These are phyloP conservation scores for Urocynchramus pylzowi DNA, from an alignment of 2,113 vertebrate species.

Conservation along the genomic window DNA sequence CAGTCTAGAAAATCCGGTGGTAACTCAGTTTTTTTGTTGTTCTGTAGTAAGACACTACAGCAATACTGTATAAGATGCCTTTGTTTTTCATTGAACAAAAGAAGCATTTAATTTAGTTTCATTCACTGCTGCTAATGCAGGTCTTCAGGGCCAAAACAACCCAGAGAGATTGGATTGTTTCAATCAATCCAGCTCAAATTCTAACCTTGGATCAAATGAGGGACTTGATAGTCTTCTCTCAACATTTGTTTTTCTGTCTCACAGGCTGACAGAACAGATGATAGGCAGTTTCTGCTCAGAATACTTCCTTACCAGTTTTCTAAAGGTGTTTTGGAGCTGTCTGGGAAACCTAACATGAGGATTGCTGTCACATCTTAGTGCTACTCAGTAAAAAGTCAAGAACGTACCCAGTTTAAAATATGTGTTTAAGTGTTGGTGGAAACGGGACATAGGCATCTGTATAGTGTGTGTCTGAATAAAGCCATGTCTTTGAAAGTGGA, in stretches of 20 bases:
- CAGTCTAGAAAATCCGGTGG: not conserved
- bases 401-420: not conserved
- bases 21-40: not conserved
- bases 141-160: not conserved
- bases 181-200: not conserved
- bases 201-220: not conserved
- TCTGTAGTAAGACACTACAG: not conserved
- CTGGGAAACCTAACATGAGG: not conserved
- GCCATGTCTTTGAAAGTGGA: not conserved
- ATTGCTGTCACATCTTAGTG: not conserved
- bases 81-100: not conserved
- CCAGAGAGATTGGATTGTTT: not conserved
- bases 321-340: not conserved
- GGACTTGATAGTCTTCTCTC: not conserved
- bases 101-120: not conserved
- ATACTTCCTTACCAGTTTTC: not conserved
- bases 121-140: not conserved
- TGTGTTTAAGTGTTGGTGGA: rapidly evolving
- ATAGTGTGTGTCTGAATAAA: not conserved
- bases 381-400: not conserved
- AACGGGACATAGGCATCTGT: not conserved
- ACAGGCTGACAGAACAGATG: not conserved
- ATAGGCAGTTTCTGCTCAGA: not conserved
- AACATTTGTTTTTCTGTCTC: not conserved
- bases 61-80: not conserved